Conservation (phyloP, 2,113 vertebrate species). For the Coptodon bakossiorum region DNA sequence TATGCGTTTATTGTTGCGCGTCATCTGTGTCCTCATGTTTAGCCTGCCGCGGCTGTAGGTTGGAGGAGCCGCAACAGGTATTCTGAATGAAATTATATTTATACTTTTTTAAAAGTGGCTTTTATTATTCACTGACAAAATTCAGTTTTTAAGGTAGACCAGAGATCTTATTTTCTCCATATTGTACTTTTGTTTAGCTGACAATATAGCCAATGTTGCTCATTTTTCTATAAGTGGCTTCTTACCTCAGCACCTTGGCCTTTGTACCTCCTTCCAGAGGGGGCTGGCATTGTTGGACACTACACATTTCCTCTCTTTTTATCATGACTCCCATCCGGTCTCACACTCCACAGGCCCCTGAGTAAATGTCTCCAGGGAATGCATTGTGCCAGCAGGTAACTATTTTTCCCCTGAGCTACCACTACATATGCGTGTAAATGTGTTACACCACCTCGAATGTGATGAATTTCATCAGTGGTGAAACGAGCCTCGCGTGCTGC, state of each 20-base stretch:
- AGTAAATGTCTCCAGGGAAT: background rate
- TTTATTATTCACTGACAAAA: background rate
- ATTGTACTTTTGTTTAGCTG: background rate
- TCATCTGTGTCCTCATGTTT: too few relatives aligned
- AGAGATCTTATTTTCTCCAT: background rate
- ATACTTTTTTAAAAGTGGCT: background rate
- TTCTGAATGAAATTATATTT: background rate
- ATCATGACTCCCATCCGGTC: constrained; percentile 40
- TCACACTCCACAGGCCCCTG: constrained; percentile 19
- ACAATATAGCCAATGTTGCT: background rate
- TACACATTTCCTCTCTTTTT: constrained; percentile 51
- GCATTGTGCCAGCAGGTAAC: constrained; percentile 23
- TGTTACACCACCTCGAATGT: background rate
- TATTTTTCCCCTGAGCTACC: background rate
- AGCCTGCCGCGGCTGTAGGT: too few relatives aligned
- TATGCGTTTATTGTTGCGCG: too few relatives aligned
- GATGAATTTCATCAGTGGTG: background rate
- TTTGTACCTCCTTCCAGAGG: background rate
- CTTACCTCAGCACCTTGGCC: constrained; percentile 18
- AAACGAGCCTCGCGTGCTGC: background rate
- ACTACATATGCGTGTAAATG: background rate
- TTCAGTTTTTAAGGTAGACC: rapidly evolving
- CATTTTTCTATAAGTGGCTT: background rate
- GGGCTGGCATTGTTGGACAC: constrained; percentile 31
- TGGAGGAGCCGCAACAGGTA: too few relatives aligned